These are phyloP conservation scores for Leptodactylus fuscus DNA, from an alignment of 2,113 vertebrate genomes.

Conservation along the genomic window DNA sequence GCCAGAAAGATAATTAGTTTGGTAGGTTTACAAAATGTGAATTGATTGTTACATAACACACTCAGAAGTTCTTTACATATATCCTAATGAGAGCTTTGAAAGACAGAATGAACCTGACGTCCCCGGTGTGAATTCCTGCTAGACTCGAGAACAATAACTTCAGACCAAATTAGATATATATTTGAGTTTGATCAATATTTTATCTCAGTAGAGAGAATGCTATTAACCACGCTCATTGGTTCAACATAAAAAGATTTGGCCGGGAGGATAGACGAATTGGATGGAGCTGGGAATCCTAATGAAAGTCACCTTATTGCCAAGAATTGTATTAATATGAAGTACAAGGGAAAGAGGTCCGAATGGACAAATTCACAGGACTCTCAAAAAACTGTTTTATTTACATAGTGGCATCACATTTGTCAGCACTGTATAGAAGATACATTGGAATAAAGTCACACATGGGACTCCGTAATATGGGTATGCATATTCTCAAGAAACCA, in stretches of 20 bases:
- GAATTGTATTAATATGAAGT: background rate
- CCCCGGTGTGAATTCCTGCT: background rate
- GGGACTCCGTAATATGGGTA: too few species aligned
- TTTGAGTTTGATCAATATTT: conserved; percentile 48
- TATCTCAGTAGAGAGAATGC: conserved; percentile 26
- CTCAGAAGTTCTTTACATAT: conserved; percentile 52
- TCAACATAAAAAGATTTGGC: conserved; percentile 33
- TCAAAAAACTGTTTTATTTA: background rate
- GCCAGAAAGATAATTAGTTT: conserved; percentile 57
- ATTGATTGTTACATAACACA: conserved; percentile 55
- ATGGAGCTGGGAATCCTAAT: background rate
- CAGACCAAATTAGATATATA: conserved; percentile 26
- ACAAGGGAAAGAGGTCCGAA: background rate
- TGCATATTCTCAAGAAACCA: too few species aligned
- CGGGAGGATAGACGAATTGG: background rate
- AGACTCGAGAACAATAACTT: conserved; percentile 32
- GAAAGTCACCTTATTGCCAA: background rate
- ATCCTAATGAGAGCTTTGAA: conserved; percentile 50
- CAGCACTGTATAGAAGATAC: too few species aligned
- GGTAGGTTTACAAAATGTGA: conserved; percentile 54
- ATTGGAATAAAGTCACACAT: too few species aligned
- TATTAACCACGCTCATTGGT: conserved; percentile 32
- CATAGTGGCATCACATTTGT: background rate
- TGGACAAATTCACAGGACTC: background rate
- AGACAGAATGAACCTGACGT: conserved; percentile 21